A percentile compares a stretch with the other conserved stretches of the same genome.
phyloP scores from a whole-genome alignment of 2,888 invertebrate genomes.

The Hylaea fasciaria region DNA sequence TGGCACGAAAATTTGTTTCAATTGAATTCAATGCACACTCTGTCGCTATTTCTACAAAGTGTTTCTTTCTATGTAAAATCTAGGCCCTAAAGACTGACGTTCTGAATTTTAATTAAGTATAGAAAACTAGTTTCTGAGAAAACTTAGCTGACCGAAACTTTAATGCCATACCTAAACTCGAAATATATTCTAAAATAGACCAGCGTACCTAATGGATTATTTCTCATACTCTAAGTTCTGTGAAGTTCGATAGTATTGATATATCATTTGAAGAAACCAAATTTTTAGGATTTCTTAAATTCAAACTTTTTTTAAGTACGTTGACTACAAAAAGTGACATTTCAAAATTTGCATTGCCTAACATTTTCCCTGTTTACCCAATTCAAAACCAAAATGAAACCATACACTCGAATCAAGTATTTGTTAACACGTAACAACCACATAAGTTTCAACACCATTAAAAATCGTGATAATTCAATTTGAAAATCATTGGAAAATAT shows the following conservation, averaged over 20 bases:
- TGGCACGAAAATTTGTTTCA: slow-evolving; percentile 14
- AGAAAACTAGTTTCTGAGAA: slow-evolving; percentile 10
- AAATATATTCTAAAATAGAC: no score
- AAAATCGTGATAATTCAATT: slow-evolving; percentile 38
- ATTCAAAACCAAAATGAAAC: background rate
- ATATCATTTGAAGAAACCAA: no score
- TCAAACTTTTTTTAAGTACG: no score
- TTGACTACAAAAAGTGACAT: no score
- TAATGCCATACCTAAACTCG: background rate
- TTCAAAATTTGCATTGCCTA: background rate
- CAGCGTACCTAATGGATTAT: no score
- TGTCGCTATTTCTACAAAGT: slow-evolving; percentile 25
- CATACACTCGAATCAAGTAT: slow-evolving; percentile 18
- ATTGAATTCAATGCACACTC: slow-evolving; percentile 13
- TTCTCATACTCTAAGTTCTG: no score
- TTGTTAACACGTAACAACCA: slow-evolving; percentile 22
- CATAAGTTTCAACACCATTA: slow-evolving; percentile 32
- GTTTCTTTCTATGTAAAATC: slow-evolving; percentile 17
- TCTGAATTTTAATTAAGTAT: slow-evolving; percentile 14
- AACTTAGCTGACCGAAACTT: no score
- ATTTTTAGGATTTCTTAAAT: no score
- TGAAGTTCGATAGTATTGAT: no score
- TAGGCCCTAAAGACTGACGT: slow-evolving; percentile 13
- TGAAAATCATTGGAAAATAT: slow-evolving; percentile 36
- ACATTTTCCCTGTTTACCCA: background rate